A percentile compares a stretch with the other conserved stretches of the same genome.
Evolutionary conservation across 2,113 vertebrate genomes (phyloP).

Genomic region (Cavia aperea): DNA sequence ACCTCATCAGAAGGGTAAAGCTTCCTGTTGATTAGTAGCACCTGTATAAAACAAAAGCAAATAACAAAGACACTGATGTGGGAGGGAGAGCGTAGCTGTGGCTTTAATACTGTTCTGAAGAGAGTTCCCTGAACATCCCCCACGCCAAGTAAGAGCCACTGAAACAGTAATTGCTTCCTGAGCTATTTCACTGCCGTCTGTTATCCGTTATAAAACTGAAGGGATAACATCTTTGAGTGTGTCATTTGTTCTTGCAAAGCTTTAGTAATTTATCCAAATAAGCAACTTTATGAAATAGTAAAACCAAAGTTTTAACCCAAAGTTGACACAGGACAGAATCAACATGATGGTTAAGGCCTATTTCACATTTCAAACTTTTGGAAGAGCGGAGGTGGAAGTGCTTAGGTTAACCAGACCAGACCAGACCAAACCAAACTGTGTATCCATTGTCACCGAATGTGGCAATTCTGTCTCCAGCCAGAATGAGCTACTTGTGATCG

Average conservation of each 20-base stretch:
- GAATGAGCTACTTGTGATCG: not conserved
- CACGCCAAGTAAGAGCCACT: not conserved
- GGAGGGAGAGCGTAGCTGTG: not conserved
- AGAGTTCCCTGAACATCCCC: not conserved
- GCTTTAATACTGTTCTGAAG: conserved; percentile 8
- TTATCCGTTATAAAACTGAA: conserved; percentile 10
- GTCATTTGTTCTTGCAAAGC: conserved; percentile 30
- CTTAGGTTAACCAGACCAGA: not conserved
- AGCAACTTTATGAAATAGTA: conserved; percentile 11
- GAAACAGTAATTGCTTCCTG: conserved; percentile 23
- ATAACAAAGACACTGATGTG: not conserved
- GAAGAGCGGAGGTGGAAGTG: not conserved
- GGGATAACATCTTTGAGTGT: not conserved
- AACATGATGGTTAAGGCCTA: not conserved
- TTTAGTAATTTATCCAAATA: conserved; percentile 32
- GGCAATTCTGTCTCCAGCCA: not conserved
- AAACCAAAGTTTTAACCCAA: not conserved
- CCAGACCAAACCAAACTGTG: not conserved
- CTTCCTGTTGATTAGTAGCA: not conserved
- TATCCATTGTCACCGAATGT: not conserved
- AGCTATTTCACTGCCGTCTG: not conserved
- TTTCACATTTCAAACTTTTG: conserved; percentile 19
- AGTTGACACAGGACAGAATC: not conserved
- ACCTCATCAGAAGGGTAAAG: too few relatives aligned
- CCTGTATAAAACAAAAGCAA: not conserved